phyloP scores from a whole-genome alignment of 2,113 vertebrate genomes.

The Panthera uncia region DNA sequence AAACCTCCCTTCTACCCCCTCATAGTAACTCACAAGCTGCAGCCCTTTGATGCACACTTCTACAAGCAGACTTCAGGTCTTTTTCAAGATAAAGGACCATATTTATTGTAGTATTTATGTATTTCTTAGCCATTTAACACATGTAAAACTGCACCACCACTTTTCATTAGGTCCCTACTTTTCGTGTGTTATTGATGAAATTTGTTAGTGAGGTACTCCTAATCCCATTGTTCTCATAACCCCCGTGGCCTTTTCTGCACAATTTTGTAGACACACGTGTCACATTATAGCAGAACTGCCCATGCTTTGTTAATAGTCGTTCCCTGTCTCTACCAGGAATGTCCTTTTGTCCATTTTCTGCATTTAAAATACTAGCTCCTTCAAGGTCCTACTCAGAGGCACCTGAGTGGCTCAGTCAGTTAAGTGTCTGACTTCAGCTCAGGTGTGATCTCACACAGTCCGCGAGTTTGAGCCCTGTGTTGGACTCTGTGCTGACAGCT shows the following conservation, averaged over 20 bases:
- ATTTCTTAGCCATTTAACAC: neutral
- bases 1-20: neutral
- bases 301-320: neutral
- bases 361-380: neutral
- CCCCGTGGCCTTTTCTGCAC: neutral
- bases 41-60: neutral
- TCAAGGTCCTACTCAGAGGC: neutral
- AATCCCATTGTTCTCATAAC: neutral
- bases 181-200: neutral
- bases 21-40: neutral
- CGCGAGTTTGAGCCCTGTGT: no score
- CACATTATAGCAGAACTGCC: neutral
- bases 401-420: no score
- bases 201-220: neutral
- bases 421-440: no score
- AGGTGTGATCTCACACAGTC: no score
- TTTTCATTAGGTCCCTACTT: neutral
- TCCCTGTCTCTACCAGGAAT: neutral
- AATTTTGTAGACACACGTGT: neutral
- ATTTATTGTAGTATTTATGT: neutral
- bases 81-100: slow-evolving; percentile 20
- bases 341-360: neutral
- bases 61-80: neutral
- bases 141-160: neutral
- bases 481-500: no score